Evolutionary conservation across 2,888 invertebrate genomes (phyloP).

Genomic region (Gibbula magus): DNA sequence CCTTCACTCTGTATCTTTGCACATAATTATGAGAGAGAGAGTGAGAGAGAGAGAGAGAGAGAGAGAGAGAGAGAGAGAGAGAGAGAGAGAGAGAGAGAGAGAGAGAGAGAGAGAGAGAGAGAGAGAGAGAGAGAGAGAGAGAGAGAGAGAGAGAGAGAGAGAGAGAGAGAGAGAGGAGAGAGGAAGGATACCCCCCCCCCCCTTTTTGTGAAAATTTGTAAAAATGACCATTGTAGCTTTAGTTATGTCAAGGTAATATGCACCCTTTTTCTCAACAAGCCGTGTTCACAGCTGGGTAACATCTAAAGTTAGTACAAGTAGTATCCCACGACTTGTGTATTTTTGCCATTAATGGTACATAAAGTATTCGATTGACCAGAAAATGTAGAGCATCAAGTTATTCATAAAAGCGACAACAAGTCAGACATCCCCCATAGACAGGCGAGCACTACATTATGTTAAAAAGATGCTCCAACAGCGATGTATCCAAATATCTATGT

Average conservation of each 20-base stretch:
- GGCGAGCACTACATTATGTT: too few species aligned
- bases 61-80: conserved; percentile 22
- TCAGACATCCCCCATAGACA: too few species aligned
- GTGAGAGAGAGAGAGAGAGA: not conserved
- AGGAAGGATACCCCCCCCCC: too few species aligned
- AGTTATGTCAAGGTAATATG: not conserved
- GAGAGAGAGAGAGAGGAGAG: not conserved
- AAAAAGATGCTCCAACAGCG: too few species aligned
- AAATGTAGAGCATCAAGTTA: too few species aligned
- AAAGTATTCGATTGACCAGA: not conserved
- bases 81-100: conserved; percentile 25
- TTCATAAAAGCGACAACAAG: too few species aligned
- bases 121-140: conserved; percentile 16
- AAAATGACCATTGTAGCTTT: too few species aligned
- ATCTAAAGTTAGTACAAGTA: not conserved
- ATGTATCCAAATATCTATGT: too few species aligned
- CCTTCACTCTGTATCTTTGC: too few species aligned
- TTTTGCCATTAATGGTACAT: not conserved
- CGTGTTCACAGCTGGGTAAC: not conserved
- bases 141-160: conserved; percentile 24
- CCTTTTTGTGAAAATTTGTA: too few species aligned
- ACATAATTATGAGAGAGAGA: conserved; percentile 16
- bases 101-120: not conserved
- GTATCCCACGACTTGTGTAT: not conserved
- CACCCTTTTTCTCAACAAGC: not conserved